Conservation (phyloP, 2,797 vertebrate genomes). For the Tapirus indicus region DNA sequence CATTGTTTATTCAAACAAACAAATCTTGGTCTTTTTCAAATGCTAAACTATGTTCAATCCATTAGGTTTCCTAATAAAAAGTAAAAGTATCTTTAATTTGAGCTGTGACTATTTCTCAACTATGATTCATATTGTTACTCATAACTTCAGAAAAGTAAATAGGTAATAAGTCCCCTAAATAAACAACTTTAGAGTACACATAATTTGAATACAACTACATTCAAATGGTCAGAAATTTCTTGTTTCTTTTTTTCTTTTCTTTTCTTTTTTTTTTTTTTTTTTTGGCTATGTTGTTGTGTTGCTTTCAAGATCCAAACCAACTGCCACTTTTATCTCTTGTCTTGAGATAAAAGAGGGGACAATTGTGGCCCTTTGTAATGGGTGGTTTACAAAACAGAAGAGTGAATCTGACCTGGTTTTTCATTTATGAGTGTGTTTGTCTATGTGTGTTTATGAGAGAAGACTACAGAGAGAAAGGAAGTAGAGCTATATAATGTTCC, state of each 20-base stretch:
- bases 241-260: background rate
- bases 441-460: background rate
- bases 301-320: background rate
- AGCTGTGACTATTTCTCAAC: background rate
- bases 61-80: constrained; percentile 67
- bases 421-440: fast-evolving
- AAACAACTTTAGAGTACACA: background rate
- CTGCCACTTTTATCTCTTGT: background rate
- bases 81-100: background rate
- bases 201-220: background rate
- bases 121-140: background rate
- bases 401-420: background rate
- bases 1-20: constrained; percentile 53
- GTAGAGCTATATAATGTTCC: background rate
- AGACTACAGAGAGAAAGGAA: background rate
- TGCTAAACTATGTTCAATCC: constrained; percentile 7
- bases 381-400: background rate
- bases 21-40: constrained; percentile 65
- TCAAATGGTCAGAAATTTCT: background rate
- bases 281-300: background rate
- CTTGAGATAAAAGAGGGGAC: background rate
- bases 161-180: background rate
- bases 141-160: constrained; percentile 13
- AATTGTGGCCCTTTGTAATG: background rate
- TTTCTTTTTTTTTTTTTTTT: background rate